Conservation (phyloP, 2,888 invertebrate genomes). For the Drosophila flavopinicola region DNA sequence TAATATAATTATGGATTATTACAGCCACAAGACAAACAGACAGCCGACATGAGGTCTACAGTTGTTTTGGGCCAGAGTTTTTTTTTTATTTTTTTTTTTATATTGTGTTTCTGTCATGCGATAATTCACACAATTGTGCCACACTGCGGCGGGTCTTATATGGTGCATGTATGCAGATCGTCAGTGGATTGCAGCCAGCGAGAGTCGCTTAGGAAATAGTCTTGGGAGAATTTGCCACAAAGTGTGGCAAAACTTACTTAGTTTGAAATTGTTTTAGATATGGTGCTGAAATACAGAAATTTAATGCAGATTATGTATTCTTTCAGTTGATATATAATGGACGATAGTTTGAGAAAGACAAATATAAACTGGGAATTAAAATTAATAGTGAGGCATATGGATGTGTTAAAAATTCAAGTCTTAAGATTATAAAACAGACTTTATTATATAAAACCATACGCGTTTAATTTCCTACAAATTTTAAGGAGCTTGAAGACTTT, state of each 20-base stretch:
- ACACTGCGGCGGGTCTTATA: constrained; percentile 21
- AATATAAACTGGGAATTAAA: too few species aligned
- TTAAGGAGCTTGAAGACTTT: too few species aligned
- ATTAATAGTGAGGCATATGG: too few species aligned
- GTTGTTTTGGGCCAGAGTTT: constrained; percentile 16
- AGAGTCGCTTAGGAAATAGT: constrained; percentile 36
- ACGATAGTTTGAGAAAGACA: too few species aligned
- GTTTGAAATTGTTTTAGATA: constrained; percentile 8
- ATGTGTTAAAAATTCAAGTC: too few species aligned
- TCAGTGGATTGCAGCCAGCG: constrained; percentile 28
- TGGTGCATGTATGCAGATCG: constrained; percentile 33
- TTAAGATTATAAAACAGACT: too few species aligned
- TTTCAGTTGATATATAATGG: too few species aligned
- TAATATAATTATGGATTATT: constrained; percentile 70
- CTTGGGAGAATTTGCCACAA: constrained; percentile 38
- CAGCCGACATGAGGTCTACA: constrained; percentile 24
- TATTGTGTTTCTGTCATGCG: constrained; percentile 41
- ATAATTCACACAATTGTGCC: constrained; percentile 70
- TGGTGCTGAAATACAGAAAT: not conserved
- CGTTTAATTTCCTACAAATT: too few species aligned
- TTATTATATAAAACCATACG: too few species aligned
- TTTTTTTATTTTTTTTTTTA: constrained; percentile 2
- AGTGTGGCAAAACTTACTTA: constrained; percentile 7
- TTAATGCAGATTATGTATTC: not conserved
- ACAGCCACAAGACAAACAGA: constrained; percentile 30